A percentile compares a stretch with the other conserved stretches of the same genome.
Evolutionary conservation across 1,140 invertebrate species (phyloP).

Genomic region (Delia radicum): DNA sequence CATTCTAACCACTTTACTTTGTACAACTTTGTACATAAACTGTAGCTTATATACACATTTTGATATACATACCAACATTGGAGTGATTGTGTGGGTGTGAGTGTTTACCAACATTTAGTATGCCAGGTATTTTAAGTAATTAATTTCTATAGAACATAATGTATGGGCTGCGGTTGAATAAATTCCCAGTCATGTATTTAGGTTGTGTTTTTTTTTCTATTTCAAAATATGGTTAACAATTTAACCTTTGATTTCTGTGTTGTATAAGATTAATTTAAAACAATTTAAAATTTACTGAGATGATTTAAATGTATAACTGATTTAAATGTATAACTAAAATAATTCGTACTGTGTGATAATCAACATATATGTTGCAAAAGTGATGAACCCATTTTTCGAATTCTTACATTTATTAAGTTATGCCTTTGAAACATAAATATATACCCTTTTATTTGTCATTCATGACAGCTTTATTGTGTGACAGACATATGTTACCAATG

Average conservation of each 20-base stretch:
- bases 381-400: too few relatives aligned
- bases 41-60: background rate
- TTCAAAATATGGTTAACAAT: background rate
- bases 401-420: too few relatives aligned
- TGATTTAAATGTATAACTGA: too few relatives aligned
- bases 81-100: background rate
- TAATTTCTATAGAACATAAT: constrained; percentile 13
- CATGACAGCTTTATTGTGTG: too few relatives aligned
- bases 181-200: background rate
- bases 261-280: background rate
- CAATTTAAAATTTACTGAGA: background rate
- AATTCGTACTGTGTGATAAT: too few relatives aligned
- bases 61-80: background rate
- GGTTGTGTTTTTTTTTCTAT: background rate
- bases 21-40: background rate
- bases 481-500: too few relatives aligned
- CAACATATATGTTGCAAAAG: too few relatives aligned
- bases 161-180: constrained; percentile 9
- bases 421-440: too few relatives aligned
- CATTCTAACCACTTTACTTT: background rate
- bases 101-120: background rate
- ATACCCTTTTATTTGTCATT: too few relatives aligned
- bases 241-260: background rate
- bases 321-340: too few relatives aligned
- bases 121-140: constrained; percentile 18